These are phyloP conservation scores for Octopus sinensis DNA, from an alignment of 1,140 invertebrate species.

Conservation along the genomic window DNA sequence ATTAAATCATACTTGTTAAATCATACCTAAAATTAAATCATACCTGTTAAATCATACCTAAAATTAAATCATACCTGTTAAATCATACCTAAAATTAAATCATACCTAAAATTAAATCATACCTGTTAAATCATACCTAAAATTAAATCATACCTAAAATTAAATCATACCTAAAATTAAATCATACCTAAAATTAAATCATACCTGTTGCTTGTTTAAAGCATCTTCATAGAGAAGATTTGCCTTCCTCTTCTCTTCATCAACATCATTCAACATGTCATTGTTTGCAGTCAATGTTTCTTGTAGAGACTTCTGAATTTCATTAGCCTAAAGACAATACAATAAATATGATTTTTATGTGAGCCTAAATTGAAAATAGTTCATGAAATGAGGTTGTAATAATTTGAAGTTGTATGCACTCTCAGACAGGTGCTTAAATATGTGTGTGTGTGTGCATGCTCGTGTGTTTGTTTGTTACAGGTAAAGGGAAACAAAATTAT, in stretches of 20 bases:
- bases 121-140: conserved; percentile 31
- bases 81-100: conserved; percentile 27
- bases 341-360: too few relatives aligned
- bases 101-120: neutral
- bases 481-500: too few relatives aligned
- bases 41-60: conserved; percentile 31
- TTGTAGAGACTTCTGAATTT: conserved; percentile 57
- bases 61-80: conserved; percentile 35
- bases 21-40: conserved; percentile 30
- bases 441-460: neutral
- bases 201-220: conserved; percentile 41
- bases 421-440: neutral
- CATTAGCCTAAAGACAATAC: conserved; percentile 55
- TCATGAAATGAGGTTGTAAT: too few relatives aligned
- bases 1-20: conserved; percentile 35
- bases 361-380: too few relatives aligned
- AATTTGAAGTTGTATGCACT: neutral
- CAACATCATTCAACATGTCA: conserved; percentile 51
- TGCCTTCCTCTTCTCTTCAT: conserved; percentile 47
- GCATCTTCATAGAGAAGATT: conserved; percentile 41
- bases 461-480: neutral
- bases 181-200: conserved; percentile 29
- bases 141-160: conserved; percentile 33
- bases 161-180: conserved; percentile 34
- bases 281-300: conserved; percentile 64